phyloP scores from a whole-genome alignment of 2,888 invertebrate genomes.

The Hyles lineata region DNA sequence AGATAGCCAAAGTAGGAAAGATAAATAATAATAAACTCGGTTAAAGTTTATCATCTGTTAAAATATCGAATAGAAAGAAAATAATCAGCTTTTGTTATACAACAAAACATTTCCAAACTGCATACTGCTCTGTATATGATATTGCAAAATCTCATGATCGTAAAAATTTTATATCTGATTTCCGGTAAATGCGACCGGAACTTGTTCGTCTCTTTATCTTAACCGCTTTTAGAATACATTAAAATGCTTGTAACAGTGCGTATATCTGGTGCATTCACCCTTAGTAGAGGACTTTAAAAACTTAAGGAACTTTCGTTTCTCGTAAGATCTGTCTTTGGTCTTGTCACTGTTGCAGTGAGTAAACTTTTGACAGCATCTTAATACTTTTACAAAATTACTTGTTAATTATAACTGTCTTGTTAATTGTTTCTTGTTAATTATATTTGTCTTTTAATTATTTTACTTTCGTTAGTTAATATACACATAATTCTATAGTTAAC shows the following conservation, averaged over 20 bases:
- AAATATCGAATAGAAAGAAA: background rate
- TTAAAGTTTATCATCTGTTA: background rate
- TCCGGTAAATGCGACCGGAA: background rate
- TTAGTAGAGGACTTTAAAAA: background rate
- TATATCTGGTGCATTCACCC: conserved; percentile 5
- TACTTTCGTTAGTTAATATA: too few species aligned
- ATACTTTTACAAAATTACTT: too few species aligned
- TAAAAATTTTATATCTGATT: background rate
- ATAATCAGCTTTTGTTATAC: background rate
- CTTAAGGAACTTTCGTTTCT: too few species aligned
- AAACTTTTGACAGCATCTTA: too few species aligned
- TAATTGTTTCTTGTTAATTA: too few species aligned
- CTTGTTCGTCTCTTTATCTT: background rate
- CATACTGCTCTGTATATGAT: background rate
- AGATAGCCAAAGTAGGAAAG: too few species aligned
- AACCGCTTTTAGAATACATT: background rate
- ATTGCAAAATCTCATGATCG: background rate
- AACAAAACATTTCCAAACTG: background rate
- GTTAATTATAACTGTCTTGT: too few species aligned
- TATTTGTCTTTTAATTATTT: too few species aligned
- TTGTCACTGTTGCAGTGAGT: too few species aligned
- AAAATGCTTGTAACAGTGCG: background rate
- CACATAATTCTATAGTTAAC: too few species aligned
- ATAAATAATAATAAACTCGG: too few species aligned
- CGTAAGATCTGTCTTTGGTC: too few species aligned